Evolutionary conservation across 1,140 invertebrate genomes (phyloP).

Genomic region (Scaptodrosophila lebanonensis): DNA sequence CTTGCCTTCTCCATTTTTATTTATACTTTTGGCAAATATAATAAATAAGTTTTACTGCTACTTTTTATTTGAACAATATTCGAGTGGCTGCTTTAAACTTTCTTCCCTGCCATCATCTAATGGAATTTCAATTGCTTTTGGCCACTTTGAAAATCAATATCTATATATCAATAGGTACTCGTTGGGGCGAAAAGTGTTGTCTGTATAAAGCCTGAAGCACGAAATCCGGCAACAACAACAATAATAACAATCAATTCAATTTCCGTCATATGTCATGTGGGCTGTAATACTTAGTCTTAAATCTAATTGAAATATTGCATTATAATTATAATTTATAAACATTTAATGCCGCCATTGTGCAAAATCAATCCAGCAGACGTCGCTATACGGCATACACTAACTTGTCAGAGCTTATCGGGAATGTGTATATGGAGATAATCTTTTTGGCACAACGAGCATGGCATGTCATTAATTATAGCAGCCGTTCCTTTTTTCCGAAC

Average conservation of each 20-base stretch:
- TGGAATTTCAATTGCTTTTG: conserved; percentile 53
- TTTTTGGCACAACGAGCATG: conserved; percentile 54
- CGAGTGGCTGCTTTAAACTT: conserved; percentile 52
- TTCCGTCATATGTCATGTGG: conserved; percentile 60
- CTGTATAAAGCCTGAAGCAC: no score
- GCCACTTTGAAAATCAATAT: conserved; percentile 47
- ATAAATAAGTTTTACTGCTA: conserved; percentile 68
- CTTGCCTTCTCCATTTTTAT: conserved; percentile 28
- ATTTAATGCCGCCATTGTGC: conserved; percentile 57
- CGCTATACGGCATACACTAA: conserved; percentile 4
- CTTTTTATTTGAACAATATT: conserved; percentile 60
- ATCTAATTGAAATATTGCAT: conserved; percentile 5
- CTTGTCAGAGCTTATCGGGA: conserved; percentile 48
- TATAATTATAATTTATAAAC: conserved; percentile 72
- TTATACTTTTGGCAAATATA: conserved; percentile 61
- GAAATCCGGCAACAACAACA: neutral
- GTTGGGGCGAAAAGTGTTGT: neutral
- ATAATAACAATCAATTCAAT: conserved; percentile 44
- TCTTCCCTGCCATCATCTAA: conserved; percentile 28
- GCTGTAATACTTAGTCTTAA: no score
- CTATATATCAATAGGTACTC: neutral
- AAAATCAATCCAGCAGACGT: conserved; percentile 36
- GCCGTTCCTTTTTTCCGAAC: conserved; percentile 2
- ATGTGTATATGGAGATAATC: conserved; percentile 72
- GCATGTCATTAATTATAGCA: conserved; percentile 61